phyloP scores from a whole-genome alignment of 2,797 vertebrate genomes.

The Enteromius unitaeniatus region DNA sequence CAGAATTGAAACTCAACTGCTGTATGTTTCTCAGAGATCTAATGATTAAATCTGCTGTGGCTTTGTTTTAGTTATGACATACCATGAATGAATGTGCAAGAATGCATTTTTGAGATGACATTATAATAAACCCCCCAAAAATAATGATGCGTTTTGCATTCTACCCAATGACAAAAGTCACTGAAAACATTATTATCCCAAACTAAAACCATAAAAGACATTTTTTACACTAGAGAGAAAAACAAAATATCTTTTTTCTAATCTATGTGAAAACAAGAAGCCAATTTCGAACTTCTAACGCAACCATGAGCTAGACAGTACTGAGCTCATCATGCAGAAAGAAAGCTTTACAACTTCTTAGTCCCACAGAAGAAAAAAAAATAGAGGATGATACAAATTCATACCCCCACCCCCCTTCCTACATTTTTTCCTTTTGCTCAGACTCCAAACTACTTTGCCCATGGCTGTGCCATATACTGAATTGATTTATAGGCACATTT shows the following conservation, averaged over 20 bases:
- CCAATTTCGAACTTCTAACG: slow-evolving; percentile 73
- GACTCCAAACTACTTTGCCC: slow-evolving; percentile 81
- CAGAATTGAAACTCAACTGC: not conserved
- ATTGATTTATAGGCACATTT: slow-evolving; percentile 84
- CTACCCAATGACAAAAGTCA: not conserved
- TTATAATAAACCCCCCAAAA: not conserved
- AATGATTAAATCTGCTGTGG: not conserved
- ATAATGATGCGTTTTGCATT: not conserved
- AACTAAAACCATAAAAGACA: too few species aligned
- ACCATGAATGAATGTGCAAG: not conserved
- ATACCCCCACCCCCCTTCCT: slow-evolving; percentile 65
- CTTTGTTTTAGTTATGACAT: not conserved
- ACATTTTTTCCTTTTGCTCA: slow-evolving; percentile 75
- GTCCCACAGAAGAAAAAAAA: slow-evolving; percentile 76
- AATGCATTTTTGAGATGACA: not conserved
- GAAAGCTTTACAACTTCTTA: slow-evolving; percentile 78
- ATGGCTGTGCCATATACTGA: slow-evolving; percentile 82
- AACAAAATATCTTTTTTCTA: slow-evolving; percentile 58
- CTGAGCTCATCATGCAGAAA: slow-evolving; percentile 75
- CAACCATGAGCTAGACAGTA: slow-evolving; percentile 69
- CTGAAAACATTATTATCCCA: not conserved
- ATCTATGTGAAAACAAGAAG: slow-evolving; percentile 67
- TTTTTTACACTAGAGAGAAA: not conserved
- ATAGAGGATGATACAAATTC: slow-evolving; percentile 80
- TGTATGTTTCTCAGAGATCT: not conserved